Evolutionary conservation across 1,140 invertebrate genomes (phyloP).

Genomic region (Drosophila azteca): DNA sequence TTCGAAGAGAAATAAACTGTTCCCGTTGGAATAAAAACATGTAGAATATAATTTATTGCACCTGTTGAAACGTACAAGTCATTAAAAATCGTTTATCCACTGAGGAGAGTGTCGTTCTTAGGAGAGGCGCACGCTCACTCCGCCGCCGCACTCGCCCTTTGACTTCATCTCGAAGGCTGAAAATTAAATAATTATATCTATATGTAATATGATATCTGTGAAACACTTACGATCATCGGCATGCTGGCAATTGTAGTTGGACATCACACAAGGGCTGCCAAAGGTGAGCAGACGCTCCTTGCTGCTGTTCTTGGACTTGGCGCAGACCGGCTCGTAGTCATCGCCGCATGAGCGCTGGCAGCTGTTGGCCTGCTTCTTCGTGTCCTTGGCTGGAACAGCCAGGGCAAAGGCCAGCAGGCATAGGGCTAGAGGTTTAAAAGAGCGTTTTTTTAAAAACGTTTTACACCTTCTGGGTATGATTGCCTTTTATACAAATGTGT

Average conservation of each 20-base stretch:
- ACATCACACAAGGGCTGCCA: slow-evolving; percentile 74
- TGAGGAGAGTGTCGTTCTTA: slow-evolving; percentile 23
- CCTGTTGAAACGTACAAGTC: background rate
- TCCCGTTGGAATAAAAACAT: slow-evolving; percentile 46
- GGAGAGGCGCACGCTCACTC: slow-evolving; percentile 78
- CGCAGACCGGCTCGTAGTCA: slow-evolving; percentile 71
- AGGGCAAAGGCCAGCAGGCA: slow-evolving; percentile 62
- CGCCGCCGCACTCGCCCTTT: slow-evolving; percentile 75
- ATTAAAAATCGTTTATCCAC: background rate
- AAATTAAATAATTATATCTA: slow-evolving; percentile 12
- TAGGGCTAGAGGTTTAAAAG: slow-evolving; percentile 29
- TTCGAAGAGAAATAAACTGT: slow-evolving; percentile 33
- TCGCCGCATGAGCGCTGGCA: slow-evolving; percentile 57
- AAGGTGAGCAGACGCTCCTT: slow-evolving; percentile 77
- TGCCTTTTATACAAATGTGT: background rate
- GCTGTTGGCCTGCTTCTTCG: slow-evolving; percentile 49
- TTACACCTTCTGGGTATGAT: too few species aligned
- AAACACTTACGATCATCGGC: slow-evolving; percentile 72
- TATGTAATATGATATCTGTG: background rate
- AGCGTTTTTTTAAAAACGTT: background rate
- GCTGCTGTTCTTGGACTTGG: slow-evolving; percentile 69
- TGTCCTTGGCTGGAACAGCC: slow-evolving; percentile 66
- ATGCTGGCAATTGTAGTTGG: slow-evolving; percentile 79
- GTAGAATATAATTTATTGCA: slow-evolving; percentile 33
- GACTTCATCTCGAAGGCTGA: slow-evolving; percentile 69